These are phyloP conservation scores for Clarias laeviceps DNA, from an alignment of 2,797 vertebrate species.

Conservation along the genomic window DNA sequence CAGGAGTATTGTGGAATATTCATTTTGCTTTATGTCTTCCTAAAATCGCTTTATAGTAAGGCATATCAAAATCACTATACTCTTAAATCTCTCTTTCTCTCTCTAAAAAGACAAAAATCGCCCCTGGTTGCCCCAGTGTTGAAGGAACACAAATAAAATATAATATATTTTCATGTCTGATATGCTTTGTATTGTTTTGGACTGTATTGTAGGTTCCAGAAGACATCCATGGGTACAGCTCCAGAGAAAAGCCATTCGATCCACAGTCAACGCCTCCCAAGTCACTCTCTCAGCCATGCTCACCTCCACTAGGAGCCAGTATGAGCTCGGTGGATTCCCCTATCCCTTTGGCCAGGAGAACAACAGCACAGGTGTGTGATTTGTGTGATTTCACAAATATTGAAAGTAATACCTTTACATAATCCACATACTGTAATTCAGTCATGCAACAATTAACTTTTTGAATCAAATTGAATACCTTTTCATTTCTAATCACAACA, in stretches of 20 bases:
- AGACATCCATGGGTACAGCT: conserved; percentile 84
- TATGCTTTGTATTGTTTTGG: background rate
- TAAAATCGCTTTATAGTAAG: conserved; percentile 8
- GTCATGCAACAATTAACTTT: background rate
- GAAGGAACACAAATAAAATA: background rate
- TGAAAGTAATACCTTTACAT: background rate
- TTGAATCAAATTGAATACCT: background rate
- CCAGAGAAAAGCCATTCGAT: conserved; percentile 74
- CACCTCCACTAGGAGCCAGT: conserved; percentile 76
- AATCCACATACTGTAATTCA: background rate
- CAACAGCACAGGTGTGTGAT: conserved; percentile 76
- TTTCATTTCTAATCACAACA: background rate
- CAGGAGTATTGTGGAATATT: conserved; percentile 30
- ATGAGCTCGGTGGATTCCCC: conserved; percentile 78
- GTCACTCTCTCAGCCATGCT: conserved; percentile 79
- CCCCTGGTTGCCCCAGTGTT: background rate
- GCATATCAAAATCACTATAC: background rate
- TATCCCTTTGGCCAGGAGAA: conserved; percentile 79
- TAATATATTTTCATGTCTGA: background rate
- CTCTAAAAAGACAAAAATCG: background rate
- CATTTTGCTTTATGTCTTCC: background rate
- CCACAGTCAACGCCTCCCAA: conserved; percentile 77
- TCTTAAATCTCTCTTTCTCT: background rate
- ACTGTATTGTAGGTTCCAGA: conserved; percentile 69
- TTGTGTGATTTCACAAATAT: conserved; percentile 29